Evolutionary conservation across 1,140 invertebrate species (phyloP).

Genomic region (Chionoecetes opilio): DNA sequence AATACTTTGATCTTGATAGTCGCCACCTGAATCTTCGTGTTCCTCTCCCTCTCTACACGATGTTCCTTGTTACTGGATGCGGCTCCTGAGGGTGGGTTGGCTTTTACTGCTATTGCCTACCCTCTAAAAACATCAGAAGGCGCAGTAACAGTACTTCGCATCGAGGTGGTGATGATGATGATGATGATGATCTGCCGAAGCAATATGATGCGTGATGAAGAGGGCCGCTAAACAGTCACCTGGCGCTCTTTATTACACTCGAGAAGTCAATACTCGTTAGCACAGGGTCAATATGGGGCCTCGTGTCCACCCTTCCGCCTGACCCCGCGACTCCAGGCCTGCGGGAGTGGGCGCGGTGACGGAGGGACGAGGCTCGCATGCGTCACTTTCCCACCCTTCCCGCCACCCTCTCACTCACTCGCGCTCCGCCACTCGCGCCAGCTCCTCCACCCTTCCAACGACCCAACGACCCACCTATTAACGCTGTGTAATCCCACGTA

Average conservation of each 20-base stretch:
- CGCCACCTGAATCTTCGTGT: too few species aligned
- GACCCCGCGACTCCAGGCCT: neutral
- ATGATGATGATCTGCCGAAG: neutral
- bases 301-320: neutral
- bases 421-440: neutral
- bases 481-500: neutral
- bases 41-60: neutral
- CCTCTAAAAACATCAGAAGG: too few species aligned
- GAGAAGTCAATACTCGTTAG: slow-evolving; percentile 45
- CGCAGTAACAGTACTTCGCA: neutral
- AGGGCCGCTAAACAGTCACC: neutral
- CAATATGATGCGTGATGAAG: slow-evolving; percentile 1
- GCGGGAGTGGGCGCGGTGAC: slow-evolving; percentile 31
- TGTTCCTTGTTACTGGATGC: neutral
- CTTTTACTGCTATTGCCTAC: too few species aligned
- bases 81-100: too few species aligned
- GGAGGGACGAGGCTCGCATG: neutral
- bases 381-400: neutral
- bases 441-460: neutral
- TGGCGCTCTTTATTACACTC: slow-evolving; percentile 18
- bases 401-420: neutral
- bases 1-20: too few species aligned
- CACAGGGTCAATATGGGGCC: slow-evolving; percentile 22
- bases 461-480: neutral
- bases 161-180: neutral